Evolutionary conservation across 2,113 vertebrate species (phyloP).

Genomic region (Hystrix cristata): DNA sequence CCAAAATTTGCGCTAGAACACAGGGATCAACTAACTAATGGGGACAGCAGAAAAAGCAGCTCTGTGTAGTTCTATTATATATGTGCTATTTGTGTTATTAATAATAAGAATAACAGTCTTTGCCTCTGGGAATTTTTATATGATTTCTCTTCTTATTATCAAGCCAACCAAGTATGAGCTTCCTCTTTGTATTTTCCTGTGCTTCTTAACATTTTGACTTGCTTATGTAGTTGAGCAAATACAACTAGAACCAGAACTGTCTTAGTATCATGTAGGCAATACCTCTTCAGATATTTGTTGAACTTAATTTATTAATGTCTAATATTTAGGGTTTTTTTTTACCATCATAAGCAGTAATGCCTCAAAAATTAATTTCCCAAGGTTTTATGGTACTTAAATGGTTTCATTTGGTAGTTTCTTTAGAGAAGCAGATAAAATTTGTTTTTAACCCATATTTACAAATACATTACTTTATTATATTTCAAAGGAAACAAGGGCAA

Average conservation of each 20-base stretch:
- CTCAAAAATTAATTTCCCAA: not conserved
- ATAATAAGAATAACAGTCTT: not conserved
- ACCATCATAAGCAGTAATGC: not conserved
- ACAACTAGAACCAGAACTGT: not conserved
- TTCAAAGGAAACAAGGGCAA: conserved; percentile 25
- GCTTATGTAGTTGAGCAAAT: not conserved
- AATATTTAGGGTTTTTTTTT: not conserved
- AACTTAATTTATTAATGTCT: not conserved
- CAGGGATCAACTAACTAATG: not conserved
- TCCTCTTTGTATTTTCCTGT: not conserved
- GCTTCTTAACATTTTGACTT: not conserved
- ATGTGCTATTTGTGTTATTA: not conserved
- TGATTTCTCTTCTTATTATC: not conserved
- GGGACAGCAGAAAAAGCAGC: not conserved
- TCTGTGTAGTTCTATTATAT: not conserved
- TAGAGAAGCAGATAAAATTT: conserved; percentile 28
- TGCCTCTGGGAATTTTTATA: not conserved
- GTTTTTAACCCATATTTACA: not conserved
- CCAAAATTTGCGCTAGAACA: not conserved
- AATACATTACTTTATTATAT: not conserved
- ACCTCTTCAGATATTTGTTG: not conserved
- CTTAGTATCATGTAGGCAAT: not conserved
- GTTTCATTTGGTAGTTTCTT: conserved; percentile 1
- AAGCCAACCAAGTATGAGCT: not conserved
- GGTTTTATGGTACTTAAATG: not conserved